Evolutionary conservation across 2,888 invertebrate species (phyloP).

Genomic region (Lapara coniferarum): DNA sequence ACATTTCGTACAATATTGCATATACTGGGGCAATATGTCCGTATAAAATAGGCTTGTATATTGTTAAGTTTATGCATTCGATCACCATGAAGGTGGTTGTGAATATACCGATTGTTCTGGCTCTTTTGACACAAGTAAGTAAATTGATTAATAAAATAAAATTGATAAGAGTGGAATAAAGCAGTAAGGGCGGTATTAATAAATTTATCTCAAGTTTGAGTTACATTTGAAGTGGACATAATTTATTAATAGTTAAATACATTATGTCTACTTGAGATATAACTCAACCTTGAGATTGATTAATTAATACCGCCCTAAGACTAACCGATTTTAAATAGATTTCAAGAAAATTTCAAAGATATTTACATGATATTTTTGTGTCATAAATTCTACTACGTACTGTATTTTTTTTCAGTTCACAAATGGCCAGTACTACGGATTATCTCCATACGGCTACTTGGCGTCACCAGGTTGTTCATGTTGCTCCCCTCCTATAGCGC

Average conservation of each 20-base stretch:
- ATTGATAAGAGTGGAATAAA: neutral
- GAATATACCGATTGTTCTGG: slow-evolving; percentile 54
- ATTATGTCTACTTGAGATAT: too few relatives aligned
- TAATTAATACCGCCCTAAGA: too few relatives aligned
- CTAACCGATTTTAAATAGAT: too few relatives aligned
- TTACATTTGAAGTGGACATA: too few relatives aligned
- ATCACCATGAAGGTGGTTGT: slow-evolving; percentile 59
- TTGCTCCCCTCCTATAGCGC: slow-evolving; percentile 45
- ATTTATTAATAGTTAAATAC: too few relatives aligned
- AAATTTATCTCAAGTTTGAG: too few relatives aligned
- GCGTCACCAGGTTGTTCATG: slow-evolving; percentile 38
- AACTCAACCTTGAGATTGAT: too few relatives aligned
- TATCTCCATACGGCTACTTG: slow-evolving; percentile 39
- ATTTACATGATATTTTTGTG: neutral
- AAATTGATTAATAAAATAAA: neutral
- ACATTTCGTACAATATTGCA: slow-evolving; percentile 40
- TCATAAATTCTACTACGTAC: neutral
- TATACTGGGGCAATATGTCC: slow-evolving; percentile 57
- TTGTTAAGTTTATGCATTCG: slow-evolving; percentile 33
- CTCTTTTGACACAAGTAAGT: slow-evolving; percentile 62
- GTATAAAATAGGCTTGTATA: slow-evolving; percentile 58
- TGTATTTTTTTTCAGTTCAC: slow-evolving; percentile 50
- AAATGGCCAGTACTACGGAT: slow-evolving; percentile 62
- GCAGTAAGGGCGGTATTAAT: too few relatives aligned
- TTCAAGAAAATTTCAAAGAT: too few relatives aligned